phyloP scores from a whole-genome alignment of 2,888 invertebrate species.

The Sminthurides aquaticus region DNA sequence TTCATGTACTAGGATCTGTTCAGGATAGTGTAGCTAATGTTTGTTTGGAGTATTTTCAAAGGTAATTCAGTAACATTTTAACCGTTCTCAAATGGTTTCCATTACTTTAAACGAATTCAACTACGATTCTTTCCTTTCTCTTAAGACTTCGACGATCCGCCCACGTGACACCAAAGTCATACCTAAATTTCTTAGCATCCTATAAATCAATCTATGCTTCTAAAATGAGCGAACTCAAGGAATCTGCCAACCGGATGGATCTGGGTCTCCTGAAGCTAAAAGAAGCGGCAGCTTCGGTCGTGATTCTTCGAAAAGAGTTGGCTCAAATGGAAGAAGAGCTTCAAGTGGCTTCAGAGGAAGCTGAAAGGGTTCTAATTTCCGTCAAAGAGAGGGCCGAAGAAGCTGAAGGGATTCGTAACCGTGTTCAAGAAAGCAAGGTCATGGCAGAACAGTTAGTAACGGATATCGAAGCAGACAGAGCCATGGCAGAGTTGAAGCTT shows the following conservation, averaged over 20 bases:
- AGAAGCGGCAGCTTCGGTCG: slow-evolving; percentile 89
- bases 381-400: slow-evolving; percentile 90
- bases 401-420: slow-evolving; percentile 69
- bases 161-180: slow-evolving; percentile 78
- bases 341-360: slow-evolving; percentile 84
- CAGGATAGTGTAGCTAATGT: slow-evolving; percentile 84
- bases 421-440: slow-evolving; percentile 91
- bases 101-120: too few relatives aligned
- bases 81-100: too few relatives aligned
- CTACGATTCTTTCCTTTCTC: too few relatives aligned
- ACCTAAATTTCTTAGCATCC: slow-evolving; percentile 87
- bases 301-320: slow-evolving; percentile 80
- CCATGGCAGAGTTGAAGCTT: slow-evolving; percentile 79
- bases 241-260: slow-evolving; percentile 88
- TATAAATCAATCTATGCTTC: slow-evolving; percentile 88
- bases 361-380: slow-evolving; percentile 76
- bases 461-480: slow-evolving; percentile 82
- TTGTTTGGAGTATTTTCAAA: slow-evolving; percentile 78
- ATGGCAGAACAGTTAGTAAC: slow-evolving; percentile 79
- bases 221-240: slow-evolving; percentile 80
- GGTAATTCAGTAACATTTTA: too few relatives aligned
- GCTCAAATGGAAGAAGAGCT: slow-evolving; percentile 91
- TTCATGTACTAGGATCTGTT: slow-evolving; percentile 83
- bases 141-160: slow-evolving; percentile 19
- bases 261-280: slow-evolving; percentile 89